Evolutionary conservation across 1,140 invertebrate genomes (phyloP), one percentile per base, ranked within the genome.

Genomic region (Bombyx mandarina): DNA sequence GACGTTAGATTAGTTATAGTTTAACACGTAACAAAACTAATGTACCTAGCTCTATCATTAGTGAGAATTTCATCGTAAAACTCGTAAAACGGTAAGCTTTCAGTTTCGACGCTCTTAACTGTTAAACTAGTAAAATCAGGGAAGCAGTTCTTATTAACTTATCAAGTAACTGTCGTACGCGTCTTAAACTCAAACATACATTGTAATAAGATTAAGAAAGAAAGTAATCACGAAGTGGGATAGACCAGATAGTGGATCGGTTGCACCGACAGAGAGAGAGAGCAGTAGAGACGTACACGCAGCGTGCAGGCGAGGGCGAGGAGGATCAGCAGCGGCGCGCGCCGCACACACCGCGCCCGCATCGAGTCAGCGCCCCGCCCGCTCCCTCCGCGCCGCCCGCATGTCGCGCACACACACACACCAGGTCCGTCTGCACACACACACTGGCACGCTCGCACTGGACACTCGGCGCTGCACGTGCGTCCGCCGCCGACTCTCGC

Each of bases 261-360:
- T n/a, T 12, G 47, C 9, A 18, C 12, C 12, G 12, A 18, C 12
- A 18, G 12, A 45, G 6, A 56, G 22, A 10, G 44, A 22, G 7
- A n/a, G 10, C 2, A 5, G 55, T 47, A 48, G 18, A 43, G 52
- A 75, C 75, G 63, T 79, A 79, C 78, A 69, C 71, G 73, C 65
- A 81, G 71, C 66, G 66, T 59, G 67, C 70, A 73, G 78, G 70
- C 73, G 76, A 75, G 73, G 79, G 75, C 77, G 77, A 79, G 72
- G 63, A 72, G 73, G 70, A 78, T 77, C 77, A 73, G 73, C 73
- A 79, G 75, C 74, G 77, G 73, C 75, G 70, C 56, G 65, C 58
- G 73, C 69, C 69, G 78, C 73, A 62, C 52, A 61, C n/a, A 35
- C 56, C 54, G 67, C 66, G 65, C 58, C 69, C 73, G 74, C 75